Base-by-base conservation (phyloP, 2,113 vertebrate species). In the Labrus mixtus region DNA sequence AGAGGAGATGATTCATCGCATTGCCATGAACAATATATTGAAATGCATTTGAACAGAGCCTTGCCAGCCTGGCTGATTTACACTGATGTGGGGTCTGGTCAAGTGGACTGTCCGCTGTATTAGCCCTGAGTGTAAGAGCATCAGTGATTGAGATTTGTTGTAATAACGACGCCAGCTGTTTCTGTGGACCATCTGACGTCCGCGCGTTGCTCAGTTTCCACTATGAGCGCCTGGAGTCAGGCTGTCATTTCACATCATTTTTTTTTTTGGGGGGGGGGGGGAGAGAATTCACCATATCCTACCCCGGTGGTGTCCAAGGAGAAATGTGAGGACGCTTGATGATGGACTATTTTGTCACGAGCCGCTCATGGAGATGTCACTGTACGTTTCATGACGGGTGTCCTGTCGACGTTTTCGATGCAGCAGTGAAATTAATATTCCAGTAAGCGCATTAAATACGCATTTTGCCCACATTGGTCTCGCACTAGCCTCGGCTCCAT, bases 141-240 rank as follows among this genome's bases (percentile, higher is more conserved):
- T 55, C 65, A 3, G 45, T 53, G 81, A 59, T 58, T 51, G 78
- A 76, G 80, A 37, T 69, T 79, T 67, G 83, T 57, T 82, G 78
- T 72, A 84, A 80, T 81, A 81, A 76, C 58, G 70, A 54, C 54
- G 57, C 82, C 90, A 85, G 89, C 87, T 87, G 90, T 91, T 90
- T 76, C 17, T 81, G 64, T 78, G 43, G 75, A 78, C 61, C 87
- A 84, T 85, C 86, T 87, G 85, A 88, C 77, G 48, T 64, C 64
- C 58, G 68, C 22, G 56, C 60, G 79, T 23, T 79, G 84, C 82
- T 89, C 79, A 83, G 11, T 81, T 88, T 87, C 68, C 73, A 68
- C 58, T 54, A 46, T 20, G 76, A 76, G 73, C 59, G 74, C 78
- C 68, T 37, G 58, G 68, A 85, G 77, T 78, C 82, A 69, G 78